Evolutionary conservation across 2,797 vertebrate genomes (phyloP).

Genomic region (Dicrostonyx torquatus): DNA sequence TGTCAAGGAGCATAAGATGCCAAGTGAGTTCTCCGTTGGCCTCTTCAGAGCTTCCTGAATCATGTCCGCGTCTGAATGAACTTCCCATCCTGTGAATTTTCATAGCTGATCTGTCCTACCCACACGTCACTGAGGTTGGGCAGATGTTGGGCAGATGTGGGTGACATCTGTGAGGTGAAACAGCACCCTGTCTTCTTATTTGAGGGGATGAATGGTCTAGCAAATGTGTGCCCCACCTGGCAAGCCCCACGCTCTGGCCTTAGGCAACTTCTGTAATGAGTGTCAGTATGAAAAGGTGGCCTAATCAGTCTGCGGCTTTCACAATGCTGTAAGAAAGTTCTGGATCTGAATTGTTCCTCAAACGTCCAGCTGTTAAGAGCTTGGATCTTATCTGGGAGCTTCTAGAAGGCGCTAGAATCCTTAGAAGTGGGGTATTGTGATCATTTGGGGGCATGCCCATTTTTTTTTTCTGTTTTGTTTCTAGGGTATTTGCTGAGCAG

Average conservation of each 20-base stretch:
- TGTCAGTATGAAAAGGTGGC: background rate
- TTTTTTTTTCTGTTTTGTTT: background rate
- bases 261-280: background rate
- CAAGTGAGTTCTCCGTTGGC: background rate
- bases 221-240: background rate
- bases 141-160: background rate
- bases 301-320: background rate
- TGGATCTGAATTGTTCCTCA: background rate
- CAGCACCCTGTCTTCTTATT: background rate
- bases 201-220: background rate
- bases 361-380: background rate
- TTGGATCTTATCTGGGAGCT: background rate
- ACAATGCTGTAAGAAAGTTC: background rate
- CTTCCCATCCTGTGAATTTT: background rate
- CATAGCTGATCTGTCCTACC: background rate
- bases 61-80: background rate
- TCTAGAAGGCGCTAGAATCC: background rate
- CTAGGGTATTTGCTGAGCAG: background rate
- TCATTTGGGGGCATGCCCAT: background rate
- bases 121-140: background rate
- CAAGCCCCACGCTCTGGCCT: background rate
- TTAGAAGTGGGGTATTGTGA: background rate
- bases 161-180: background rate
- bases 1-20: background rate
- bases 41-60: constrained; percentile 6